Evolutionary conservation across 2,797 vertebrate genomes (phyloP), one percentile per base, ranked within the genome.

Genomic region (Meda fulgida): DNA sequence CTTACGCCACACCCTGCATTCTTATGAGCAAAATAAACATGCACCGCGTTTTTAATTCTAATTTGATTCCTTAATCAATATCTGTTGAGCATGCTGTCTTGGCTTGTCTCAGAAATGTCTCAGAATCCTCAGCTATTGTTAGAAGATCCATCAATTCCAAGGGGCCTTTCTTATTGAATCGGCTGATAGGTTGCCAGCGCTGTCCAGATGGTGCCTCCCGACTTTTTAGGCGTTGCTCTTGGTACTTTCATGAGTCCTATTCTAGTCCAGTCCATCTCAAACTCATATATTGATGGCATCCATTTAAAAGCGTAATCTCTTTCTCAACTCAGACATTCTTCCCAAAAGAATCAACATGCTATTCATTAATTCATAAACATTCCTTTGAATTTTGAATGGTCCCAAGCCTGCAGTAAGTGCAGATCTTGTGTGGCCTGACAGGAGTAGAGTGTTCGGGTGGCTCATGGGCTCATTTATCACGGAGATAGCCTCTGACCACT

Each of bases 61-160:
- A 86, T 87, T 86, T 65, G 21, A 78, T 58, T 83, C 40, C 23
- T 16, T 6, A 63, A 73, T 86, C 65, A 78, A 80, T 86, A 79
- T 81, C 66, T 79, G 19, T n/a, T 72, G 75, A 65, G 73, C 34
- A 31, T 43, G 71, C 43, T 60, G 85, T 83, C 67, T 58, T 81
- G 31, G 60, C 85, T 65, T 34, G 38, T n/a, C n/a, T n/a, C n/a
- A n/a, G n/a, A n/a, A 51, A 34, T 83, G 29, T 85, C 51, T 58
- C 10, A 66, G 70, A 80, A 85, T 69, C n/a, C 76, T 76, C 72
- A 80, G 85, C 80, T 72, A 55, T 84, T 79, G 81, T 79, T 48
- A 14, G 63, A 6, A 66, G 71, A 85, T 75, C 40, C 21, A 34
- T 77, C 40, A 78, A 14, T 67, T 63, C 38, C 43, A 83, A 79